Conservation (phyloP, 2,888 invertebrate species). For the Cosmia trapezina region DNA sequence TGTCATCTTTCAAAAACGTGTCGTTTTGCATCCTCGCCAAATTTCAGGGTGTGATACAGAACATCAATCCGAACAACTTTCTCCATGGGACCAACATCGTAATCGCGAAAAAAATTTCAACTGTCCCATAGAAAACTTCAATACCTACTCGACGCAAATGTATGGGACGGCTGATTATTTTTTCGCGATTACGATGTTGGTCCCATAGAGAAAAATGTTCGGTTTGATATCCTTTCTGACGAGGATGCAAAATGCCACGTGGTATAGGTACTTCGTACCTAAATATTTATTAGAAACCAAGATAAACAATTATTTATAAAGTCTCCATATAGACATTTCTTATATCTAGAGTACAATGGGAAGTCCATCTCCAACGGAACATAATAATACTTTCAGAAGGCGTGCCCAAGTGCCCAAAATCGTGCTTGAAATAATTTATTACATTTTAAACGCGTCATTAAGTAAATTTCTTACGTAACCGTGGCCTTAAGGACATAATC, state of each 20-base stretch:
- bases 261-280: neutral
- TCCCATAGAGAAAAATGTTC: too few relatives aligned
- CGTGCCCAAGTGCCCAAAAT: constrained; percentile 47
- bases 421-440: constrained; percentile 64
- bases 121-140: too few relatives aligned
- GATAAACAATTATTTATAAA: neutral
- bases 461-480: constrained; percentile 73
- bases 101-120: too few relatives aligned
- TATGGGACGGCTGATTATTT: too few relatives aligned
- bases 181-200: too few relatives aligned
- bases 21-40: too few relatives aligned
- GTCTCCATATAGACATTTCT: neutral
- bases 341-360: neutral
- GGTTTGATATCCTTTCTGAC: too few relatives aligned
- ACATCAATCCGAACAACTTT: too few relatives aligned
- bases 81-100: too few relatives aligned
- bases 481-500: constrained; percentile 76
- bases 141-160: too few relatives aligned
- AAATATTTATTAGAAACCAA: neutral
- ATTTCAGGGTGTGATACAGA: too few relatives aligned
- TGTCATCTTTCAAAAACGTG: neutral
- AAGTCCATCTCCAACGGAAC: constrained; percentile 12
- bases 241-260: too few relatives aligned
- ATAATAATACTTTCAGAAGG: constrained; percentile 42
- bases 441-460: constrained; percentile 75